Evolutionary conservation across 92 coral and sea anemone species (phyloP), one percentile per base, ranked within the genome.

Genomic region (Umimayanthus kanabou): DNA sequence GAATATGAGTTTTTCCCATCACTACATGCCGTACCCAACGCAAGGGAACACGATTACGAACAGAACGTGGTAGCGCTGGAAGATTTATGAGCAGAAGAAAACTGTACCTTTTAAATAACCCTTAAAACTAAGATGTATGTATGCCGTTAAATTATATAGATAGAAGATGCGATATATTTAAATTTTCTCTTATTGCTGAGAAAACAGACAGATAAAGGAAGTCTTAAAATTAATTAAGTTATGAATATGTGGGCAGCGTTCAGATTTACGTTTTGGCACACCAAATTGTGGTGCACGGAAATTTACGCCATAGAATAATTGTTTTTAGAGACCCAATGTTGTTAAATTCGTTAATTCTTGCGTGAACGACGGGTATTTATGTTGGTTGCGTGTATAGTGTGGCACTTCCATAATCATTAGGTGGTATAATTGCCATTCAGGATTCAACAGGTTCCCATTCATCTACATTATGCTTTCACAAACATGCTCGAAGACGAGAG

Each of bases 1-100:
- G 94, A 94, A 96, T 89, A 95, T 96, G 95, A 94, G 94, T 89
- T 98, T 98, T n/a, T 93, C 98, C 58, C 79, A 83, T 45, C 87
- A 83, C 55, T 83, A 83, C 78, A 70, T 83, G 87, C 66, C 87
- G 37, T 83, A 83, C 64, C 87, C 87, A 10, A 96, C 96, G 86
- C 96, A 93, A 90, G 92, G 91, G 80, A 91, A 94, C 87, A 90
- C 96, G 67, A 91, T 94, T 53, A 93, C 98, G 77, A 93, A 94
- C 86, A 95, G 98, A 91, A 93, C 98, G 79, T 93, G 99, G 94
- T 96, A 93, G 93, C 88, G 80, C 78, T 14, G 58, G 77, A 78
- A 78, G 22, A 74, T 84, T 91, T 85, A 64, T 91, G 69, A 85
- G 25, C 65, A 81, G 49, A 30, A 61, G 73, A 87, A 88, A 86